phyloP scores from a whole-genome alignment of 1,140 invertebrate genomes.

The Macrobrachium rosenbergii region DNA sequence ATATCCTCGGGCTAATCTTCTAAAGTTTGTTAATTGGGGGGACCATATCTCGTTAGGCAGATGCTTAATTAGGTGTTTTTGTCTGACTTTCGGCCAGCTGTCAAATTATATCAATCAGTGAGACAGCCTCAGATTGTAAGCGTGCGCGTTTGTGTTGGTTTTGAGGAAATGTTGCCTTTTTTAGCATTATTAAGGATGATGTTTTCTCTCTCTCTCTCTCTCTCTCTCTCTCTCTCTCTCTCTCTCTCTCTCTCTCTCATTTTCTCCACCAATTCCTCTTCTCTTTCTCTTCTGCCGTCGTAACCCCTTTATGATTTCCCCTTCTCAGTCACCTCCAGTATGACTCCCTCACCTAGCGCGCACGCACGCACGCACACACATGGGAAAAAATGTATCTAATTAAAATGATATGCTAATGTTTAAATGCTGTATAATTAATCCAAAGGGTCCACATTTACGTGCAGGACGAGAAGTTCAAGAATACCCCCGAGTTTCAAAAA shows the following conservation, averaged over 20 bases:
- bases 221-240: conserved; percentile 31
- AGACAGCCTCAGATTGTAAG: conserved; percentile 22
- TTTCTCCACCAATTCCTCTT: neutral
- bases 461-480: no score
- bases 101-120: conserved; percentile 60
- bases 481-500: no score
- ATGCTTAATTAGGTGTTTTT: conserved; percentile 61
- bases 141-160: neutral
- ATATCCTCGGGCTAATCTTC: conserved; percentile 60
- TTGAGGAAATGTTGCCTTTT: neutral
- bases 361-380: no score
- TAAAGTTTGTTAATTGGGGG: conserved; percentile 63
- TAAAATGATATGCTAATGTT: conserved; percentile 34
- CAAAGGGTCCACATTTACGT: neutral
- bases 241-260: neutral
- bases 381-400: conserved; percentile 20
- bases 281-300: neutral
- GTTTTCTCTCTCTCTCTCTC: neutral
- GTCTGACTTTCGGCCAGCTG: conserved; percentile 49
- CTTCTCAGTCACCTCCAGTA: neutral
- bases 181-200: neutral
- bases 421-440: conserved; percentile 13
- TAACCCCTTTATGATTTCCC: neutral
- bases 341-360: neutral
- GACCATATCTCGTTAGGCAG: conserved; percentile 63